These are phyloP conservation scores for Meiosimyza decipiens DNA, from an alignment of 2,888 invertebrate genomes.

Conservation along the genomic window DNA sequence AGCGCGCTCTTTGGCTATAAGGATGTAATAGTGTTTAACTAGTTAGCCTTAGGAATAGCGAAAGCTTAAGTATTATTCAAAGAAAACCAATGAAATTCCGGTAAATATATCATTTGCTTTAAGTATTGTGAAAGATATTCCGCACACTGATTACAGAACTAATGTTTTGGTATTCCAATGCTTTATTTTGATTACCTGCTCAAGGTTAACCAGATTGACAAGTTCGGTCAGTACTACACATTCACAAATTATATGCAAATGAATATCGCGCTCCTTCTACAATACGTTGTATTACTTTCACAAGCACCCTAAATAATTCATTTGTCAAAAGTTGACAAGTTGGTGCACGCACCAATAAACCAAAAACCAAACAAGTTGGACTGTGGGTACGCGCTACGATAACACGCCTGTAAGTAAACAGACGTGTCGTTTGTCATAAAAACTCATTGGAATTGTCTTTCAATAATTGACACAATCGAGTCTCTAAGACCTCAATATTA, in stretches of 20 bases:
- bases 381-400: background rate
- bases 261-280: background rate
- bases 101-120: no score
- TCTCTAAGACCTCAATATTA: no score
- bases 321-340: slow-evolving; percentile 3
- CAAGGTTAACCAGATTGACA: slow-evolving; percentile 4
- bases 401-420: no score
- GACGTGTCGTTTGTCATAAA: background rate
- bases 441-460: background rate
- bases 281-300: background rate
- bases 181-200: background rate
- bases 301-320: background rate
- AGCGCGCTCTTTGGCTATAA: no score
- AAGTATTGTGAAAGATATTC: no score
- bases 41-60: no score
- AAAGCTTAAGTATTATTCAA: no score
- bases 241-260: background rate
- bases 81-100: no score
- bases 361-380: background rate
- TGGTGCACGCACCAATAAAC: slow-evolving; percentile 1
- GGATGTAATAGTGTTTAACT: no score
- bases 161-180: no score
- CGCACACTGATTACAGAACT: no score
- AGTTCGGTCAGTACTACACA: background rate
- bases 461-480: no score